Conservation (phyloP, 2,888 invertebrate genomes). For the Scaptomyza caliginosa region DNA sequence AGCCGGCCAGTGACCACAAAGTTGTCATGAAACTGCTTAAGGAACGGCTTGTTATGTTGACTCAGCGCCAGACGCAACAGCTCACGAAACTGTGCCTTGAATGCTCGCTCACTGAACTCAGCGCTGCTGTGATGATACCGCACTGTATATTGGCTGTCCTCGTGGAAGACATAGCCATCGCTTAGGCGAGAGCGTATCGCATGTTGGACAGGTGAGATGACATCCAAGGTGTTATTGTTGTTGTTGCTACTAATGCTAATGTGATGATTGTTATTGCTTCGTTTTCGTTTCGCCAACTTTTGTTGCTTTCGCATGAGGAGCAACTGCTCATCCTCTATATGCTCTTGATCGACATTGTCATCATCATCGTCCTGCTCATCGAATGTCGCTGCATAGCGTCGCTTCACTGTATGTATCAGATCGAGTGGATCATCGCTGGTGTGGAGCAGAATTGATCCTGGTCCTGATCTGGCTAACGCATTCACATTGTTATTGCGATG, state of each 20-base stretch:
- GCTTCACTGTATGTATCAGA: conserved; percentile 74
- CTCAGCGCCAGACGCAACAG: conserved; percentile 80
- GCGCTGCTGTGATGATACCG: conserved; percentile 82
- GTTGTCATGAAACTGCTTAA: conserved; percentile 82
- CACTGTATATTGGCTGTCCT: conserved; percentile 79
- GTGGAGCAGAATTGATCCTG: conserved; percentile 1
- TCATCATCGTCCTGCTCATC: conserved; percentile 49
- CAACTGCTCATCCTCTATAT: conserved; percentile 1
- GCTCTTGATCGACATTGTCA: conserved; percentile 35
- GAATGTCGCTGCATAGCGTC: conserved; percentile 68
- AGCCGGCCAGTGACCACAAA: conserved; percentile 80
- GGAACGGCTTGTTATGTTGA: conserved; percentile 82
- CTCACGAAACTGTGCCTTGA: conserved; percentile 82
- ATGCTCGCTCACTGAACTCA: conserved; percentile 82
- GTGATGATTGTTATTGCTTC: conserved; percentile 49
- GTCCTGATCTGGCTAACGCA: conserved; percentile 23
- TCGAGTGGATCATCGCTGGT: conserved; percentile 80
- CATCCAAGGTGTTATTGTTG: conserved; percentile 29
- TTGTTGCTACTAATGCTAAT: conserved; percentile 1
- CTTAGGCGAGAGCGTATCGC: conserved; percentile 51
- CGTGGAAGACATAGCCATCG: conserved; percentile 81
- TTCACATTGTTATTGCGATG: conserved; percentile 56
- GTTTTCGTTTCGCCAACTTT: conserved; percentile 57
- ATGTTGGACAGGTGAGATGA: conserved; percentile 10
- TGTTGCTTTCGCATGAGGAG: conserved; percentile 31